These are phyloP conservation scores for Octonoba sinensis DNA, from an alignment of 2,888 invertebrate genomes.

Conservation along the genomic window DNA sequence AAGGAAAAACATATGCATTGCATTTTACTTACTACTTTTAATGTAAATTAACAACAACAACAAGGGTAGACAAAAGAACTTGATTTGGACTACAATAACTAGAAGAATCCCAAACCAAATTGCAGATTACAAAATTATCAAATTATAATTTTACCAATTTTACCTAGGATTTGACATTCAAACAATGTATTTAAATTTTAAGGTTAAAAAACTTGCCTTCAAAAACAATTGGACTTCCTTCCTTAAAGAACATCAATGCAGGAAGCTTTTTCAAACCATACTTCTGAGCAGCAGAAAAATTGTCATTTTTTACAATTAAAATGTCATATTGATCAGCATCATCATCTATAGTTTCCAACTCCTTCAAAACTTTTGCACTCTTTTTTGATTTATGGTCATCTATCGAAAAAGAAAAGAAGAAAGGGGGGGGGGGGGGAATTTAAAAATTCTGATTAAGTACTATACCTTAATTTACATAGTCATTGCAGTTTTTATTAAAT, in stretches of 20 bases:
- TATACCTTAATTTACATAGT: no score
- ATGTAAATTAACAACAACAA: no score
- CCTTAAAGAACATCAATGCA: conserved; percentile 88
- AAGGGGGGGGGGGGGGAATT: no score
- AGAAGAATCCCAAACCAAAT: no score
- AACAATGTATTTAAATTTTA: neutral
- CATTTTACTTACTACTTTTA: no score
- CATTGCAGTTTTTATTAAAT: no score
- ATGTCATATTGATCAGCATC: conserved; percentile 76
- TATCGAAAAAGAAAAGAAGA: conserved; percentile 18
- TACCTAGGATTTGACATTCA: no score
- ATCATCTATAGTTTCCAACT: conserved; percentile 80
- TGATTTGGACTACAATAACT: no score
- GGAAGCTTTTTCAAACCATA: conserved; percentile 92
- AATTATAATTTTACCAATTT: no score
- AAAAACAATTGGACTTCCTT: conserved; percentile 89
- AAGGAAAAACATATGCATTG: no score
- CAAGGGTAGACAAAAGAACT: no score
- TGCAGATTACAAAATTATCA: no score
- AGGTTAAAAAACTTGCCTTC: conserved; percentile 74
- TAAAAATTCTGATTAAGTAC: neutral
- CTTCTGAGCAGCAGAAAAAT: conserved; percentile 88
- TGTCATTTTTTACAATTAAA: conserved; percentile 92
- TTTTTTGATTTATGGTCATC: conserved; percentile 64
- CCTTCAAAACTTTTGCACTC: conserved; percentile 66